These are phyloP conservation scores for Chionodraco myersi DNA, from an alignment of 2,113 vertebrate species.

Conservation along the genomic window DNA sequence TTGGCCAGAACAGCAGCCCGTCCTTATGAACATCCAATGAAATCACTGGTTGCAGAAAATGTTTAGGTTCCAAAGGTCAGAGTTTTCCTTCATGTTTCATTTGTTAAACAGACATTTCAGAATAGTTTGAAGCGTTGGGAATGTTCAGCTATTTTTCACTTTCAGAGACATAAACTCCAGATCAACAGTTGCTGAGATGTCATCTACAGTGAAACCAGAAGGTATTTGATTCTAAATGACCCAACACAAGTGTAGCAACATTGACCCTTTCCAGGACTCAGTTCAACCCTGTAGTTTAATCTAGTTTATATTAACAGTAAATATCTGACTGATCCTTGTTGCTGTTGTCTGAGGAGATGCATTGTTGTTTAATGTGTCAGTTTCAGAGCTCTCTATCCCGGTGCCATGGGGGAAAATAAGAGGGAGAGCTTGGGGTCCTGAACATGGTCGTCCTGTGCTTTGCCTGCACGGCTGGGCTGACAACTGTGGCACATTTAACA, in stretches of 20 bases:
- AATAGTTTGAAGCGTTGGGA: not conserved
- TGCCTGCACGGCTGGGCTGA: conserved; percentile 88
- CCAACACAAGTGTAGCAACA: no score
- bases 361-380: conserved; percentile 12
- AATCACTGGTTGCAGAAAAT: not conserved
- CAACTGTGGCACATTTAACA: conserved; percentile 83
- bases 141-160: not conserved
- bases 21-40: conserved; percentile 20
- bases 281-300: not conserved
- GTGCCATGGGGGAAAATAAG: conserved; percentile 85
- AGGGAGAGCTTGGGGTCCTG: conserved; percentile 83
- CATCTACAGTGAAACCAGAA: conserved; percentile 18
- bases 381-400: conserved; percentile 79
- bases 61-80: conserved; percentile 3
- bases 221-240: conserved; percentile 5
- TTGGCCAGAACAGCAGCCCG: conserved; percentile 5
- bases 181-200: conserved; percentile 14
- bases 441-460: conserved; percentile 79
- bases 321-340: not conserved
- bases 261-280: not conserved
- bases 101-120: not conserved
- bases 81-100: not conserved
- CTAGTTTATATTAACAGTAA: not conserved
- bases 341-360: not conserved
- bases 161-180: not conserved